Percentiles rank a stretch among this genome's conserved stretches.
Conservation (phyloP, 2,888 invertebrate species). For the Lysandra coridon region DNA sequence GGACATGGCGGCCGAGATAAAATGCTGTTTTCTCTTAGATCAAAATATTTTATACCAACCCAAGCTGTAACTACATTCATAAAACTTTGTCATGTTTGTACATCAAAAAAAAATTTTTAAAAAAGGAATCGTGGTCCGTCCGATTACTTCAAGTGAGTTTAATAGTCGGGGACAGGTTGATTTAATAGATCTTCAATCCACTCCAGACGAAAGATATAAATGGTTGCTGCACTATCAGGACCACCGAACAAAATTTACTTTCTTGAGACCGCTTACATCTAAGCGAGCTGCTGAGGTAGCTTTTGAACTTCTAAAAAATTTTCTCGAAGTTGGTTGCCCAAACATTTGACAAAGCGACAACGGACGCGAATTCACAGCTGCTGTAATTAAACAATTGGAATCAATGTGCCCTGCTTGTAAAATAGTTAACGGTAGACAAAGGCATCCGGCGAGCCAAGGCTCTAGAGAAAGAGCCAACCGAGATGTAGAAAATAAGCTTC, state of each 20-base stretch:
- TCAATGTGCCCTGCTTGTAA: slow-evolving; percentile 38
- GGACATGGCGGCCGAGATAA: slow-evolving; percentile 18
- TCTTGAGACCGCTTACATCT: slow-evolving; percentile 35
- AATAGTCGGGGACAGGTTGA: slow-evolving; percentile 49
- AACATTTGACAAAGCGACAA: slow-evolving; percentile 36
- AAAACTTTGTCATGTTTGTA: too few species aligned
- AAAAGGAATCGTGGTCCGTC: too few species aligned
- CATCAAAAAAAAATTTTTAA: too few species aligned
- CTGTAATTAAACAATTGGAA: slow-evolving; percentile 42
- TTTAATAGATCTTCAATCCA: slow-evolving; percentile 47
- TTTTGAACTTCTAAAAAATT: slow-evolving; percentile 36
- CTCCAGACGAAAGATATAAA: slow-evolving; percentile 50
- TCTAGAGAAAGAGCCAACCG: too few species aligned
- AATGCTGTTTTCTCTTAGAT: slow-evolving; percentile 1
- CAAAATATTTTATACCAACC: background rate
- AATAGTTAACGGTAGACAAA: slow-evolving; percentile 34
- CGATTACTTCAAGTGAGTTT: slow-evolving; percentile 41
- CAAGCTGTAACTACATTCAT: background rate
- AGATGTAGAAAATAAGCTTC: too few species aligned
- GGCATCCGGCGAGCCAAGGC: too few species aligned
- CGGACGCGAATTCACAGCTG: slow-evolving; percentile 42
- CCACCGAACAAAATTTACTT: slow-evolving; percentile 50
- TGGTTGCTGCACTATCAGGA: slow-evolving; percentile 50
- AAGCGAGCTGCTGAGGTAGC: slow-evolving; percentile 39
- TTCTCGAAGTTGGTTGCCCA: slow-evolving; percentile 37